phyloP scores from a whole-genome alignment of 2,888 invertebrate species.

The Drosophila acutilabella region DNA sequence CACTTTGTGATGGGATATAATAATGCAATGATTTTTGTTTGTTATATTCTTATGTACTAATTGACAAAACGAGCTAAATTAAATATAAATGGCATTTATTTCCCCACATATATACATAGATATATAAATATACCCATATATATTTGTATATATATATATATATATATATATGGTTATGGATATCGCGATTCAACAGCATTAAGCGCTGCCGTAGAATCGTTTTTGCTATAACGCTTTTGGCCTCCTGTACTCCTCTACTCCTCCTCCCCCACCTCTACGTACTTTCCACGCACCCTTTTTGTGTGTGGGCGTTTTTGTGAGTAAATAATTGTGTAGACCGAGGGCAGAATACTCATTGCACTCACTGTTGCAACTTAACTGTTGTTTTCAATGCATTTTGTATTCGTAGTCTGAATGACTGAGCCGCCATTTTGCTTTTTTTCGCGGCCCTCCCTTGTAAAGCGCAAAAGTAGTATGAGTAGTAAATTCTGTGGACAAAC shows the following conservation, averaged over 20 bases:
- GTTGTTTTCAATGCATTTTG: constrained; percentile 1
- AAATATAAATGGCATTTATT: constrained; percentile 6
- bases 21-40: neutral
- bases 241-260: neutral
- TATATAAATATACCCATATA: neutral
- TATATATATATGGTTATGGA: neutral
- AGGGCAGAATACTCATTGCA: constrained; percentile 4
- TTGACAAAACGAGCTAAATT: constrained; percentile 1
- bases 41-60: neutral
- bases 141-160: neutral
- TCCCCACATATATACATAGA: neutral
- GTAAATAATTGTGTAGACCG: constrained; percentile 10
- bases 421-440: constrained; percentile 10
- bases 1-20: neutral
- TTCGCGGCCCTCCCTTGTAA: neutral
- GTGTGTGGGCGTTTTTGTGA: neutral
- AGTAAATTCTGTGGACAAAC: neutral
- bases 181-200: neutral
- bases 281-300: neutral
- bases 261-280: neutral
- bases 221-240: neutral
- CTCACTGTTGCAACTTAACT: neutral
- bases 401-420: neutral
- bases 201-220: neutral
- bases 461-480: neutral